These are phyloP conservation scores for Buphagus erythrorhynchus DNA, from an alignment of 2,797 vertebrate species.

Conservation along the genomic window DNA sequence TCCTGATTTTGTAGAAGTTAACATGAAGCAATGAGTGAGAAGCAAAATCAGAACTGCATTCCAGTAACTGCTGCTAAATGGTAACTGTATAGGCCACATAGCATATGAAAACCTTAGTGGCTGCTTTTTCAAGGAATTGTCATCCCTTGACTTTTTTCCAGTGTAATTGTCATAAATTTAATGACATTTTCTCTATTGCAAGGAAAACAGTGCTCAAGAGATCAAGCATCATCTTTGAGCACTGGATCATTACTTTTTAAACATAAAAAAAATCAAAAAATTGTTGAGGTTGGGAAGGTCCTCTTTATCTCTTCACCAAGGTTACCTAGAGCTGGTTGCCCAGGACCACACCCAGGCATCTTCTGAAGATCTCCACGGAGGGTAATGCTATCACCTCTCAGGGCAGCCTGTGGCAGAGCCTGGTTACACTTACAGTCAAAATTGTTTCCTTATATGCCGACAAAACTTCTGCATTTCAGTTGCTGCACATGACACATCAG, in stretches of 20 bases:
- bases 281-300: neutral
- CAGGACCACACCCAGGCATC: neutral
- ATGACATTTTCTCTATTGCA: neutral
- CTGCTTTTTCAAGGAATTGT: neutral
- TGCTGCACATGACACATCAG: neutral
- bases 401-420: neutral
- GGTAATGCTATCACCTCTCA: neutral
- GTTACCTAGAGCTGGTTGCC: neutral
- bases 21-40: neutral
- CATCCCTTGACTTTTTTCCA: neutral
- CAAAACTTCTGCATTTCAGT: neutral
- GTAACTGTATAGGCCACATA: neutral
- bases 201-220: neutral
- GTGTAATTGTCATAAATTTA: neutral
- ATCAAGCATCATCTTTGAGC: neutral
- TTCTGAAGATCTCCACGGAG: neutral
- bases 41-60: neutral
- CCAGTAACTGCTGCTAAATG: neutral
- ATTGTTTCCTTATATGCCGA: neutral
- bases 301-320: neutral
- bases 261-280: neutral
- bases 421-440: neutral
- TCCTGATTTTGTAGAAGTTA: neutral
- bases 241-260: neutral
- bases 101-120: neutral